phyloP scores from a whole-genome alignment of 30 jellyfish, hydroid and myxozoan species.

The Phacellophora camtschatica region DNA sequence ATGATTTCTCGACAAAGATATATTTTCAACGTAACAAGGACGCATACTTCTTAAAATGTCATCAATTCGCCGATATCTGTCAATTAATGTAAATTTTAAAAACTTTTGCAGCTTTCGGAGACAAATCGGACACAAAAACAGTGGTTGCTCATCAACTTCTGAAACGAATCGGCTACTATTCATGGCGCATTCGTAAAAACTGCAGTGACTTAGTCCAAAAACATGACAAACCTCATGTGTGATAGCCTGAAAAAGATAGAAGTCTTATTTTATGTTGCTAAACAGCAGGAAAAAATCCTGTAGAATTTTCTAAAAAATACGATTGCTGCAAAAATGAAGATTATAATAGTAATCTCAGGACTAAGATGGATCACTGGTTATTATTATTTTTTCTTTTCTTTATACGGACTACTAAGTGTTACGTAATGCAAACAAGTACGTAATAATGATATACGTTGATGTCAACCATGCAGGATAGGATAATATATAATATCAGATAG shows the following conservation, averaged over 20 bases:
- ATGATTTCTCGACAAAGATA: background rate
- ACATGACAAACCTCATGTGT: conserved; percentile 88
- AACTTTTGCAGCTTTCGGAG: conserved; percentile 83
- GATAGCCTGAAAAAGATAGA: conserved; percentile 50
- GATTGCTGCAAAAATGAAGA: no score
- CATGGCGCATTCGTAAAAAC: conserved; percentile 80
- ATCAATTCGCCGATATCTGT: conserved; percentile 57
- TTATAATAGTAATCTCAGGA: no score
- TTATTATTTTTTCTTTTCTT: no score
- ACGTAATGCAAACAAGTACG: no score
- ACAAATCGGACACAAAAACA: conserved; percentile 90
- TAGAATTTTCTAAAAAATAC: no score
- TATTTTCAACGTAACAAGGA: conserved; percentile 41
- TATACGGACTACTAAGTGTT: no score
- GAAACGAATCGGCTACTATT: conserved; percentile 55
- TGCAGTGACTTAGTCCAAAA: conserved; percentile 89
- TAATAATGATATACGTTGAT: no score
- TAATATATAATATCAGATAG: no score
- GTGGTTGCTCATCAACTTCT: conserved; percentile 84
- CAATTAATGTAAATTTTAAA: conserved; percentile 53
- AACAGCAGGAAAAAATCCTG: no score
- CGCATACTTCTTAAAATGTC: conserved; percentile 20
- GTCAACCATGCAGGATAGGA: no score
- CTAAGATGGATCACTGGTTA: no score
- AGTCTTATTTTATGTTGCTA: no score